Evolutionary conservation across 1,140 invertebrate species (phyloP), one percentile per base, ranked within the genome.

Genomic region (Heliconius melpomene): DNA sequence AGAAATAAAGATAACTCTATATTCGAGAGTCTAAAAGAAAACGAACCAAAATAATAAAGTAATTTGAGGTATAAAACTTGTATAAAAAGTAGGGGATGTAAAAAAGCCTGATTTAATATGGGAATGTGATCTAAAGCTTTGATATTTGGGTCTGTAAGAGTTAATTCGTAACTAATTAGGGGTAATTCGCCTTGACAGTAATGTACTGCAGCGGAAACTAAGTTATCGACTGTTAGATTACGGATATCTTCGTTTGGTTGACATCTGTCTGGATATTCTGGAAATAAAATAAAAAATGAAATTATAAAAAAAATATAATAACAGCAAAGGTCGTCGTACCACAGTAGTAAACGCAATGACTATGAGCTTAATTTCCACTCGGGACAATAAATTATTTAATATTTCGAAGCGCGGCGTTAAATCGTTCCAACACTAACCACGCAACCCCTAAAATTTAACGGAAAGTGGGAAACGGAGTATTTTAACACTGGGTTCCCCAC

Each of bases 171-270:
- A 76, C 97, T 97, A 36, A 98, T 96, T 73, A 97, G 90, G 2
- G 97, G 97, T 78, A 98, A 91, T 77, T 97, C 95, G 18, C 98
- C 97, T 54, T 96, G 96, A 20, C 97, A 96, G 80, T 98, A 98
- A 86, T 97, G 96, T 18, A 97, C 96, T 9, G 98, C 98, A 1
- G 98, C 97, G 5, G 97, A 96, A 1, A 98, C 97, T 46, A 98
- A 87, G 80, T 96, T 96, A 54, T 97, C 97, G 86, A 98, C 97
- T 1, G 97, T 97, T 71, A 98, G 94, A 84, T 97, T 97, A 57
- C 97, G 96, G 52, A 96, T 96, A 76, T 95, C 95, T 73, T 95
- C 93, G 72, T 96, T 95, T 8, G 91, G 89, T 84, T 92, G 82
- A 38, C 88, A 87, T 81, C 85, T 84, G 29, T 94, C 91, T 66